Conservation (phyloP, 2,888 invertebrate species). For the Alsophila aescularia region DNA sequence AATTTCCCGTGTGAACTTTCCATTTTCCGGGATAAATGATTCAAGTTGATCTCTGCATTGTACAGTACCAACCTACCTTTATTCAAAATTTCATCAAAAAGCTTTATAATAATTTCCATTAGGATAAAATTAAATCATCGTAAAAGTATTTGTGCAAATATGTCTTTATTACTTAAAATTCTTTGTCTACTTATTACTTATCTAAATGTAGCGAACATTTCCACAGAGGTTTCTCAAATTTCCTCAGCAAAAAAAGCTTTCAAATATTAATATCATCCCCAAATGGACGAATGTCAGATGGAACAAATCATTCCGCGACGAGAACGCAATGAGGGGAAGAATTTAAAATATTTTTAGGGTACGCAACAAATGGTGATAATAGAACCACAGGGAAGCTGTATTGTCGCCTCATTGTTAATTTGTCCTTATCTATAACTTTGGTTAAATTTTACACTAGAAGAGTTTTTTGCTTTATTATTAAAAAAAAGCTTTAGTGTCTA, state of each 20-base stretch:
- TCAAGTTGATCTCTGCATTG: too few relatives aligned
- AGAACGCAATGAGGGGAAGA: background rate
- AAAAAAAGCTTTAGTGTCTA: too few relatives aligned
- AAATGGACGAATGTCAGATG: conserved; percentile 24
- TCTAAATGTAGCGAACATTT: conserved; percentile 3
- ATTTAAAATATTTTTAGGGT: background rate
- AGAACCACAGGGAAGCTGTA: background rate
- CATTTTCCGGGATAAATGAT: too few relatives aligned
- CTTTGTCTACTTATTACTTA: background rate
- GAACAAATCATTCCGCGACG: conserved; percentile 13
- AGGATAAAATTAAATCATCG: too few relatives aligned
- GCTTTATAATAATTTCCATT: too few relatives aligned
- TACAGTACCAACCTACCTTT: too few relatives aligned
- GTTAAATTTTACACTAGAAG: too few relatives aligned
- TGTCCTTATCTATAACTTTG: too few relatives aligned
- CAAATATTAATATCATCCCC: conserved; percentile 18
- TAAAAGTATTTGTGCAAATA: background rate
- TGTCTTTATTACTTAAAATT: background rate
- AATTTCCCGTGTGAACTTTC: too few relatives aligned
- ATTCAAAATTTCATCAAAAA: too few relatives aligned
- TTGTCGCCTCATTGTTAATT: too few relatives aligned
- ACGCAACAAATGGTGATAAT: background rate
- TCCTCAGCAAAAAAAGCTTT: conserved; percentile 15
- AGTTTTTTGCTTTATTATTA: too few relatives aligned
- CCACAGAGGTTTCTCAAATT: conserved; percentile 15